These are phyloP conservation scores for Drosophila mulleri DNA, from an alignment of 2,888 invertebrate species.

Conservation along the genomic window DNA sequence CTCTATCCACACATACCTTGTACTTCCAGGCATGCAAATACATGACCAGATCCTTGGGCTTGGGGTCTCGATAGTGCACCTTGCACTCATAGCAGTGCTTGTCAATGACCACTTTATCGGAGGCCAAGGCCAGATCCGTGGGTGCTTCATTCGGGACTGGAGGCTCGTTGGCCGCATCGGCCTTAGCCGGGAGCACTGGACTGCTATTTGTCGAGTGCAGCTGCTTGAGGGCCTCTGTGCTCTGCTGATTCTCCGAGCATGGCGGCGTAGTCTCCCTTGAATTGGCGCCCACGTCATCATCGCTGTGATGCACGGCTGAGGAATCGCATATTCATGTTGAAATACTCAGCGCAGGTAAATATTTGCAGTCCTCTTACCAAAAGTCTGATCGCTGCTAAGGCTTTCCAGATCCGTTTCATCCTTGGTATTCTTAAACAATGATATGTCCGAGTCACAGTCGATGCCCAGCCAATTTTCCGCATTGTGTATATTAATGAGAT, in stretches of 20 bases:
- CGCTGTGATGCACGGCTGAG: slow-evolving; percentile 84
- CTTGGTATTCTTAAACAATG: slow-evolving; percentile 91
- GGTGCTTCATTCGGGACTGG: slow-evolving; percentile 14
- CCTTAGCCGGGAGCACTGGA: slow-evolving; percentile 33
- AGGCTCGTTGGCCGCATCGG: slow-evolving; percentile 26
- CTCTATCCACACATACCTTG: slow-evolving; percentile 86
- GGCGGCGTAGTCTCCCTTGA: slow-evolving; percentile 90
- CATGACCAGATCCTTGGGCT: slow-evolving; percentile 96
- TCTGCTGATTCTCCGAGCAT: slow-evolving; percentile 88
- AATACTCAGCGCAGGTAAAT: too few relatives aligned
- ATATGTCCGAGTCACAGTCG: slow-evolving; percentile 93
- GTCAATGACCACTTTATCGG: slow-evolving; percentile 91
- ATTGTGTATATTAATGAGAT: slow-evolving; percentile 96
- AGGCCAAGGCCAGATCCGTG: slow-evolving; percentile 56
- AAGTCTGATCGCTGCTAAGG: slow-evolving; percentile 69
- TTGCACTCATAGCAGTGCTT: slow-evolving; percentile 97
- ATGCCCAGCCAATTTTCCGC: slow-evolving; percentile 97
- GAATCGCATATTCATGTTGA: background rate
- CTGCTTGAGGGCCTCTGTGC: slow-evolving; percentile 37
- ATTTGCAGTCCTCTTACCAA: slow-evolving; percentile 32
- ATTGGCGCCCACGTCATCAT: slow-evolving; percentile 88
- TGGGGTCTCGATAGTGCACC: slow-evolving; percentile 95
- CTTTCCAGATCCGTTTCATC: slow-evolving; percentile 87
- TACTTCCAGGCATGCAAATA: slow-evolving; percentile 98
- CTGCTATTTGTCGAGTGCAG: slow-evolving; percentile 26